phyloP scores from a whole-genome alignment of 2,888 invertebrate genomes.

The Trichogramma dendrolimi region DNA sequence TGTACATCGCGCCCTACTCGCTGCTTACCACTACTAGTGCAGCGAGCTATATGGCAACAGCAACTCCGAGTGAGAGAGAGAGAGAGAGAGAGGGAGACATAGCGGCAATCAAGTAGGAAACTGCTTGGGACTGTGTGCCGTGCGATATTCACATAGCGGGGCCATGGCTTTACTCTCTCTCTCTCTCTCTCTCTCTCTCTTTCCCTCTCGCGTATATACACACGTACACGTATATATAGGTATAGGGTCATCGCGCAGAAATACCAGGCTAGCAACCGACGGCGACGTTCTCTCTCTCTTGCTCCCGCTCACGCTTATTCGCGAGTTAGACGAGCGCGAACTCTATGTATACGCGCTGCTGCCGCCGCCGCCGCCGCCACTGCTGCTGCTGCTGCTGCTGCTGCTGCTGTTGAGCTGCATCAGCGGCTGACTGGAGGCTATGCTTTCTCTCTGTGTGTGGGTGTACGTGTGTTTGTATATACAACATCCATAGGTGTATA shows the following conservation, averaged over 20 bases:
- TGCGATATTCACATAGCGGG: constrained; percentile 49
- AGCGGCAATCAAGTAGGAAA: constrained; percentile 54
- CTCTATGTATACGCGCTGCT: constrained; percentile 13
- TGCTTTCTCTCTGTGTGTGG: too few species aligned
- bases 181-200: constrained; percentile 11
- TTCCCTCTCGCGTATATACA: constrained; percentile 3
- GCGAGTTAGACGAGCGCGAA: constrained; percentile 3
- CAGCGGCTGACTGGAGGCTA: too few species aligned
- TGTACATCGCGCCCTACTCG: too few species aligned
- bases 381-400: background rate
- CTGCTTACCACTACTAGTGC: too few species aligned
- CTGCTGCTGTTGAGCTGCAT: too few species aligned
- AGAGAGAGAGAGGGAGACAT: constrained; percentile 31
- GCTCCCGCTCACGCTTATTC: background rate
- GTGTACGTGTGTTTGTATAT: constrained; percentile 9
- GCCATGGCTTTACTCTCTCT: constrained; percentile 27
- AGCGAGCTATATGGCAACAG: too few species aligned
- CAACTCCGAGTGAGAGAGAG: constrained; percentile 3
- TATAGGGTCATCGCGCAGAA: too few species aligned
- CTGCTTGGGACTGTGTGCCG: constrained; percentile 52
- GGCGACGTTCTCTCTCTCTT: too few species aligned
- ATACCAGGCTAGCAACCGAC: too few species aligned
- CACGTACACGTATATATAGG: too few species aligned
- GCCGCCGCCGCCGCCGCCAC: constrained; percentile 15
- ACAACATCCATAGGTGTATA: constrained; percentile 8